Conservation (phyloP, 2,888 invertebrate genomes). For the Amorpha juglandis region DNA sequence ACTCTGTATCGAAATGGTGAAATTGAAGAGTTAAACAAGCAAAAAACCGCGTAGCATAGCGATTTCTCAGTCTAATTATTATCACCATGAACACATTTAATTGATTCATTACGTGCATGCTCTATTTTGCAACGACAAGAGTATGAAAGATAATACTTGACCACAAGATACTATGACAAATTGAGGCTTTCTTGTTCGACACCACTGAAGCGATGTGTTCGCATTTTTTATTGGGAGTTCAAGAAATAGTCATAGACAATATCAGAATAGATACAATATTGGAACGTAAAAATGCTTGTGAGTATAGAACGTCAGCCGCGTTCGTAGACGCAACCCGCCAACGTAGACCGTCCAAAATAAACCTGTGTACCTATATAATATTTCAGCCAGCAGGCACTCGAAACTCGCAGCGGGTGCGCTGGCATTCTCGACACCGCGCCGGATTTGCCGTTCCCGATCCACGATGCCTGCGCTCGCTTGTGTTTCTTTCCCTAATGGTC, state of each 20-base stretch:
- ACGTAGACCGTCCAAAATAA: slow-evolving; percentile 75
- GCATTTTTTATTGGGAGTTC: background rate
- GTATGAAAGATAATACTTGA: background rate
- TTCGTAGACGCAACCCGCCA: slow-evolving; percentile 69
- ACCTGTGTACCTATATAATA: slow-evolving; percentile 65
- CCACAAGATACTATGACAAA: background rate
- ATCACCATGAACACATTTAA: background rate
- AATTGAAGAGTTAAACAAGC: slow-evolving; percentile 11
- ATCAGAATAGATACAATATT: slow-evolving; percentile 44
- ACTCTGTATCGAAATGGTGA: background rate
- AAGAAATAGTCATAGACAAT: slow-evolving; percentile 4
- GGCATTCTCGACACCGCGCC: slow-evolving; percentile 48
- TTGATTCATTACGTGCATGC: slow-evolving; percentile 4
- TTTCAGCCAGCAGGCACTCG: slow-evolving; percentile 64
- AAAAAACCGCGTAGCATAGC: slow-evolving; percentile 31
- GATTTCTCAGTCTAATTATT: slow-evolving; percentile 34
- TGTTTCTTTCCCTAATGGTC: slow-evolving; percentile 32
- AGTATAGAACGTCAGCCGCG: slow-evolving; percentile 58
- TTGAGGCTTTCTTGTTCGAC: background rate
- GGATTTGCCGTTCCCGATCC: slow-evolving; percentile 39
- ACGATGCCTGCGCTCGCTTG: slow-evolving; percentile 7
- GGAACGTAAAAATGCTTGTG: slow-evolving; percentile 53
- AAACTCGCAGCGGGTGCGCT: slow-evolving; percentile 47
- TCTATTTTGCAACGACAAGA: background rate
- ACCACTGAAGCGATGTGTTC: background rate